These are phyloP conservation scores for Coccyzus lansbergi DNA, from an alignment of 2,797 vertebrate species.

Conservation along the genomic window DNA sequence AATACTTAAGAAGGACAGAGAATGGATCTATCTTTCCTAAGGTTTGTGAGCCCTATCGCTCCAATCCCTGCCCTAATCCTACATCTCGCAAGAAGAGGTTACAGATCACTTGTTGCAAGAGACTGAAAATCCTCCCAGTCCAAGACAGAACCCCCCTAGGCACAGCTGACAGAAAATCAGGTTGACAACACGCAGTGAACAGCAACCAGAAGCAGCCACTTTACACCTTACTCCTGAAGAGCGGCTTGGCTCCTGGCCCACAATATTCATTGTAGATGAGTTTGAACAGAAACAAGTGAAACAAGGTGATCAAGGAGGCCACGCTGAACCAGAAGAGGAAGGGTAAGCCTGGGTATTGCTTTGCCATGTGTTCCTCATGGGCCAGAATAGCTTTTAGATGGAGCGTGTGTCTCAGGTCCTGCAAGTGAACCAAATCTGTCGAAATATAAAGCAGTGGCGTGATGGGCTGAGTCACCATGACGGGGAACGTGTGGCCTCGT, in stretches of 20 bases:
- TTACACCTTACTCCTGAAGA: constrained; percentile 99
- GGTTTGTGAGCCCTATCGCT: not conserved
- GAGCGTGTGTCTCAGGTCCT: constrained; percentile 93
- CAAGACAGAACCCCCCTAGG: constrained; percentile 18
- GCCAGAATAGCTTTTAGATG: constrained; percentile 96
- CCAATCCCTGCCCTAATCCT: not conserved
- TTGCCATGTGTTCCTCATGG: constrained; percentile 99
- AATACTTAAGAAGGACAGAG: not conserved
- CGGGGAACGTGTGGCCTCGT: constrained; percentile 89
- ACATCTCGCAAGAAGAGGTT: not conserved
- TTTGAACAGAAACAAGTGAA: constrained; percentile 98
- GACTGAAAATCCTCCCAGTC: not conserved
- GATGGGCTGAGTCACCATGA: constrained; percentile 97
- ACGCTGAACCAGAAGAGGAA: constrained; percentile 99
- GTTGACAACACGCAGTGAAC: constrained; percentile 10
- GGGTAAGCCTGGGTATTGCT: constrained; percentile 92
- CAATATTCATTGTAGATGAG: constrained; percentile 99
- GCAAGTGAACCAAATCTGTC: constrained; percentile 91
- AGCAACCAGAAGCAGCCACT: constrained; percentile 51
- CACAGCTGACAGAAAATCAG: constrained; percentile 17
- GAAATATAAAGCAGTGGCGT: constrained; percentile 96
- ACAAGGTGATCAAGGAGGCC: constrained; percentile 94
- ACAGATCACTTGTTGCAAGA: not conserved
- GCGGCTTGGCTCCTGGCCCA: constrained; percentile 93
- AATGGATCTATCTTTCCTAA: not conserved